Percentiles rank a stretch among this genome's conserved stretches.
phyloP scores from a whole-genome alignment of 2,113 vertebrate species.

The Rhinolophus sinicus region DNA sequence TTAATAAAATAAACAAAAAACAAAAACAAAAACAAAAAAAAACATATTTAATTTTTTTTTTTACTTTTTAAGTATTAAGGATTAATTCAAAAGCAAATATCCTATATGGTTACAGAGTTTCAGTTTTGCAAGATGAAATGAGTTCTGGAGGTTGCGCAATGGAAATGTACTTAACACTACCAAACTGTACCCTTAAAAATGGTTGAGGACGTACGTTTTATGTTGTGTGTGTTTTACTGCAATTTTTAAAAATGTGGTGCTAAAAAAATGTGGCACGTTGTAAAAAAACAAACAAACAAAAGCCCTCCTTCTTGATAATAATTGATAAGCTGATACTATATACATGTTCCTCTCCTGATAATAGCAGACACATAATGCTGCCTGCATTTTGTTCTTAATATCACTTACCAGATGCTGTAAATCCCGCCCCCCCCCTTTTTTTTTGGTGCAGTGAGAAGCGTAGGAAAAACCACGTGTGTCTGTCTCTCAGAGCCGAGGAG shows the following conservation, averaged over 20 bases:
- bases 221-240: background rate
- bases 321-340: too few relatives aligned
- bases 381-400: background rate
- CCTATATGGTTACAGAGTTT: background rate
- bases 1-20: too few relatives aligned
- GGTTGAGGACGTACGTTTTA: background rate
- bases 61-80: background rate
- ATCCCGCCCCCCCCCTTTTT: background rate
- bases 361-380: background rate
- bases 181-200: background rate
- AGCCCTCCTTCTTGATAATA: background rate
- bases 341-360: background rate
- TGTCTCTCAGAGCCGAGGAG: background rate
- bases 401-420: background rate
- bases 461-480: fast-evolving
- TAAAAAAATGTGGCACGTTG: background rate
- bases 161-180: too few relatives aligned
- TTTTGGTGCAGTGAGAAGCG: background rate
- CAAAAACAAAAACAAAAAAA: too few relatives aligned
- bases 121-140: background rate
- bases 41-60: background rate
- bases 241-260: background rate
- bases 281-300: too few relatives aligned
- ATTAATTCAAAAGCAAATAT: background rate
- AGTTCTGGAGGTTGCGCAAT: fast-evolving